Evolutionary conservation across 2,113 vertebrate species (phyloP), one percentile per base, ranked within the genome.

Genomic region (Amphiprion ocellaris): DNA sequence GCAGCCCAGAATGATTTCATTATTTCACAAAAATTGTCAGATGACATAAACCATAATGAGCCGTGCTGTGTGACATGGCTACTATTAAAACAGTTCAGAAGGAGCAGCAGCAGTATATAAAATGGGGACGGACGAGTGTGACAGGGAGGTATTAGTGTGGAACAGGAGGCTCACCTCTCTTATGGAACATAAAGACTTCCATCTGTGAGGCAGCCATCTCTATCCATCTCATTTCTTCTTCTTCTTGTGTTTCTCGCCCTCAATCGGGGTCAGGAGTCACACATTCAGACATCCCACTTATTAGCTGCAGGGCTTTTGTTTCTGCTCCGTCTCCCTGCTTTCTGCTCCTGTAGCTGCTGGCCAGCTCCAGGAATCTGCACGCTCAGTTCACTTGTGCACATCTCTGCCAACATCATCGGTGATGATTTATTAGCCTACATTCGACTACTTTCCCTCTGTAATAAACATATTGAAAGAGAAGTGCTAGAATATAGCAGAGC

Each of bases 371-470:
- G 50, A 77, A 82, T 79, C 65, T 82, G 62, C 72, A 80, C 4
- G 7, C 58, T 69, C 58, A 70, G 50, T 78, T 64, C 53, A 53
- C 23, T 83, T 58, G 33, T 67, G 61, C 69, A 68, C 55, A 55
- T 72, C 64, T 41, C 61, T 84, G 79, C 69, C 75, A 71, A 61
- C 69, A 70, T 50, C 69, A 70, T 50, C 37, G 58, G 19, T 66
- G 70, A 69, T 83, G 74, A 88, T 86, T 84, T 82, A 87, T 84
- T 83, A 56, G 7, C 77, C 47, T 21, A 55, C 47, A 54, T 37
- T 23, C 8, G 8, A 53, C 21, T 54, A 24, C 54, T 53, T 70
- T 56, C 14, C 26, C 33, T 26, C 69, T 50, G 39, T 41, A 77
- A 56, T 60, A 59, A 82, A 81, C 44, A 79, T 47, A 33, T 6